Evolutionary conservation across 2,888 invertebrate species (phyloP), one percentile per base, ranked within the genome.

Genomic region (Mactromeris polynyma): DNA sequence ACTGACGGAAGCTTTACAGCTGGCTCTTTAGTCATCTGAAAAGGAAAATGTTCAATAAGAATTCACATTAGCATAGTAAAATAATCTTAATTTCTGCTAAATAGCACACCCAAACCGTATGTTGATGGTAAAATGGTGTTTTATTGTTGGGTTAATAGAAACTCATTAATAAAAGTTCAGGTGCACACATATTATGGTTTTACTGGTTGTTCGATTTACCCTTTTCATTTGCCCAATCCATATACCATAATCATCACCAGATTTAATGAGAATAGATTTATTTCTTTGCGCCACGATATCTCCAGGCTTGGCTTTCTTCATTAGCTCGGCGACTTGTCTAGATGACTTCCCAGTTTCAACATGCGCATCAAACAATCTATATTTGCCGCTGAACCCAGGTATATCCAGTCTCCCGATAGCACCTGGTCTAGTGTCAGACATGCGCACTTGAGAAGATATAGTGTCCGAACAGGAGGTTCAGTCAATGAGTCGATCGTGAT

Each of bases 161-260:
- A n/a, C n/a, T n/a, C n/a, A n/a, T n/a, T n/a, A n/a, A n/a, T n/a
- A n/a, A n/a, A n/a, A n/a, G n/a, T n/a, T n/a, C n/a, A n/a, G n/a
- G n/a, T n/a, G n/a, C n/a, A n/a, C n/a, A n/a, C n/a, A n/a, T n/a
- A n/a, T n/a, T n/a, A n/a, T n/a, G n/a, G n/a, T n/a, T n/a, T n/a
- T n/a, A n/a, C n/a, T 40, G 40, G 4, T 11, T 21, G 19, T 21
- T 21, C 21, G n/a, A 26, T 42, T 33, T 88, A 91, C 91, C 84
- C 78, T 51, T 88, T 89, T 91, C 89, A 91, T 84, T 69, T 91
- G 91, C 7, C 91, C 91, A 51, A 91, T 91, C 91, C 91, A 91
- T 26, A 91, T 80, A 2, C 87, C 91, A 33, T 86, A 9, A 31
- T 69, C 73, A 31, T 87, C 89, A 0, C 89, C 91, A 40, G 87